These are phyloP conservation scores for Caenorhabditis sp. DNA, from an alignment of 2,888 invertebrate species.

Conservation along the genomic window DNA sequence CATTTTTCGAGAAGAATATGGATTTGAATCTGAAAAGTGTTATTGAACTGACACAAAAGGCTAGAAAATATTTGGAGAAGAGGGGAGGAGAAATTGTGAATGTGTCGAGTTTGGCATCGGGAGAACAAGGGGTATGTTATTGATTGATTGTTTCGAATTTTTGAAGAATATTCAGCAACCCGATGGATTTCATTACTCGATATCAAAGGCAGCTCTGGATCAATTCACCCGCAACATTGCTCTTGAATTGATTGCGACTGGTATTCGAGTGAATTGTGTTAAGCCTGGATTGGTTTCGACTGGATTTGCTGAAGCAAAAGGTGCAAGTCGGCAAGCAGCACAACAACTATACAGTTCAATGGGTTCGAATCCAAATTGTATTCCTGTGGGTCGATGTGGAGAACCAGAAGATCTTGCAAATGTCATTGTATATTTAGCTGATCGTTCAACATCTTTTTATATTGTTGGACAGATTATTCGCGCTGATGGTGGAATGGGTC, in stretches of 20 bases:
- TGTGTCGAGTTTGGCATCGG: constrained; percentile 23
- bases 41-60: constrained; percentile 26
- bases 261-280: constrained; percentile 28
- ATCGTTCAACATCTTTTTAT: constrained; percentile 18
- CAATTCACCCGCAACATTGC: constrained; percentile 24
- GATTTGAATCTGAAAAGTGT: constrained; percentile 15
- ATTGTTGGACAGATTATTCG: constrained; percentile 25
- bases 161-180: background rate
- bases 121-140: constrained; percentile 11
- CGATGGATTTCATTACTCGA: constrained; percentile 11
- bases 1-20: constrained; percentile 7
- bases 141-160: too few relatives aligned
- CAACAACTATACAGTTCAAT: background rate
- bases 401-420: constrained; percentile 5
- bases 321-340: background rate
- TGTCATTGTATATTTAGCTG: constrained; percentile 14
- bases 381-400: background rate
- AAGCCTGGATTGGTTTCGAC: constrained; percentile 16
- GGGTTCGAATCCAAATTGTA: constrained; percentile 1
- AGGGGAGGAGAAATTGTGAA: constrained; percentile 31
- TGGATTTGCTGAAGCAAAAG: constrained; percentile 20
- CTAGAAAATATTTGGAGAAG: constrained; percentile 9
- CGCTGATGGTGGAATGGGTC: constrained; percentile 24
- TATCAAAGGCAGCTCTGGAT: constrained; percentile 28
- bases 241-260: constrained; percentile 18